Conservation (phyloP, 2,888 invertebrate species). For the Ochlodes sylvanus region DNA sequence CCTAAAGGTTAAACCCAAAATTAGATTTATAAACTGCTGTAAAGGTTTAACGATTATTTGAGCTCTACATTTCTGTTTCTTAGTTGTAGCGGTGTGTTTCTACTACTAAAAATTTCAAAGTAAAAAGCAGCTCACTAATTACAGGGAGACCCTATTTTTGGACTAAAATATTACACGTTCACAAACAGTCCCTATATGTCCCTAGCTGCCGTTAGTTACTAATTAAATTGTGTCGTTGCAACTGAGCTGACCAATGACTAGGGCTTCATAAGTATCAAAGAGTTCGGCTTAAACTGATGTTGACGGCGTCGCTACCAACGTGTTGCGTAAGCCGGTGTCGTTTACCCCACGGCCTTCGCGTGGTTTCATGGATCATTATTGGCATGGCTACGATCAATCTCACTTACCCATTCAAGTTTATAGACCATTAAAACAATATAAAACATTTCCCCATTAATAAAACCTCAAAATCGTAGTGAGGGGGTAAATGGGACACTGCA, state of each 20-base stretch:
- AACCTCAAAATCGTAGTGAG: not conserved
- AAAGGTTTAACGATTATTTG: not conserved
- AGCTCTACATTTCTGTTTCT: no score
- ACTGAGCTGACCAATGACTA: conserved; percentile 29
- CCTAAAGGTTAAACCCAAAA: conserved; percentile 37
- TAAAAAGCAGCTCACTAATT: not conserved
- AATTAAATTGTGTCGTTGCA: conserved; percentile 42
- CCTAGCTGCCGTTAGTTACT: conserved; percentile 12
- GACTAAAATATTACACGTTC: not conserved
- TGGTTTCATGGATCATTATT: conserved; percentile 60
- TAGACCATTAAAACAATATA: conserved; percentile 38
- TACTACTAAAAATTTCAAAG: no score
- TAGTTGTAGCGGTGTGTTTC: no score
- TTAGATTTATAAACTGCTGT: conserved; percentile 29
- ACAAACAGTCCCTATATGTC: not conserved
- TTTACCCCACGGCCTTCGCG: conserved; percentile 79
- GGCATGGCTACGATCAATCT: conserved; percentile 48
- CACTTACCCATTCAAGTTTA: conserved; percentile 46
- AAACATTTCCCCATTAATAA: conserved; percentile 18
- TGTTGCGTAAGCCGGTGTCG: conserved; percentile 76
- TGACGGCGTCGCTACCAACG: conserved; percentile 44
- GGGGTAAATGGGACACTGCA: not conserved
- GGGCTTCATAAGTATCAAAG: conserved; percentile 39
- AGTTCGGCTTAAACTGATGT: conserved; percentile 51
- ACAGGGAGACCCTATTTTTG: not conserved